phyloP scores from a whole-genome alignment of 2,797 vertebrate genomes.

The Acanthornis magna region DNA sequence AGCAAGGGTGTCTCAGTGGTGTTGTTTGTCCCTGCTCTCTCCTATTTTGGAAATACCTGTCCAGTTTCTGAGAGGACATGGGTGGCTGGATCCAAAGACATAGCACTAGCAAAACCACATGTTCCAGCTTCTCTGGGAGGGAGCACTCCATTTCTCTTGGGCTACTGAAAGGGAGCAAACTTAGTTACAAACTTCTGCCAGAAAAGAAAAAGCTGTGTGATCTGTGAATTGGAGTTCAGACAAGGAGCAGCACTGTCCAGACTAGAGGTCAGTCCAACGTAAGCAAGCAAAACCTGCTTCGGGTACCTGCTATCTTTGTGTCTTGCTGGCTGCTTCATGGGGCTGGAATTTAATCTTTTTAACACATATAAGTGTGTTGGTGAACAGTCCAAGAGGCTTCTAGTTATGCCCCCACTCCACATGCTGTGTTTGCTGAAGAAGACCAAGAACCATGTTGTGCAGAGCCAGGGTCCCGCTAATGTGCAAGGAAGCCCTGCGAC shows the following conservation, averaged over 20 bases:
- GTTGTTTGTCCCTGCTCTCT: not conserved
- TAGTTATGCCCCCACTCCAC: not conserved
- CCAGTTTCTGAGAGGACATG: not conserved
- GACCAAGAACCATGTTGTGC: not conserved
- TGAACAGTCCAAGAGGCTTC: not conserved
- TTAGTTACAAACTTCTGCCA: not conserved
- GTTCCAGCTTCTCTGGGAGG: not conserved
- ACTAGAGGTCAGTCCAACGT: accelerated
- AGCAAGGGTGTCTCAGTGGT: not conserved
- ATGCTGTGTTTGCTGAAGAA: not conserved
- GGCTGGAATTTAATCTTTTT: not conserved
- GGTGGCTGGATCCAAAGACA: not conserved
- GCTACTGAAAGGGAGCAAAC: not conserved
- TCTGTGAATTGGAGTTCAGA: not conserved
- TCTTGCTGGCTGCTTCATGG: not conserved
- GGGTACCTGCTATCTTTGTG: not conserved
- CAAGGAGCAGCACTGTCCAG: not conserved
- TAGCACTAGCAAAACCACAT: accelerated
- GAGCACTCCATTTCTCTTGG: not conserved
- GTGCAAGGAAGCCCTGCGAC: not conserved
- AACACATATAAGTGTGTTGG: not conserved
- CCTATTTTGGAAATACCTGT: not conserved
- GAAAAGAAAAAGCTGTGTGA: not conserved
- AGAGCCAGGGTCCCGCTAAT: not conserved
- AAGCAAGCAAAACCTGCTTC: not conserved